phyloP scores from a whole-genome alignment of 2,113 vertebrate species.

The Tragelaphus imberbis region DNA sequence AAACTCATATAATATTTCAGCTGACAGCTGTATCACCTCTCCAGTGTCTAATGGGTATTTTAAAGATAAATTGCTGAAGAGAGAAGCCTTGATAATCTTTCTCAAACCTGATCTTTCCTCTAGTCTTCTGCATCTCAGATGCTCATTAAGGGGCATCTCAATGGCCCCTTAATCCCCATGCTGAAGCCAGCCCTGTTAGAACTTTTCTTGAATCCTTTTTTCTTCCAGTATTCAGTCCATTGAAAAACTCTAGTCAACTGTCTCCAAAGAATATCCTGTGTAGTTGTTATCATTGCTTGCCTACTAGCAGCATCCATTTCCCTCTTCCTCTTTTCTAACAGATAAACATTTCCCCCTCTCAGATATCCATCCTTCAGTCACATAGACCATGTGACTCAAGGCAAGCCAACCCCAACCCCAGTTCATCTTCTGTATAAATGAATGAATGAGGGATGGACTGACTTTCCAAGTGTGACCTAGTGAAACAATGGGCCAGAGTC shows the following conservation, averaged over 20 bases:
- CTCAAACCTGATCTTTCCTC: background rate
- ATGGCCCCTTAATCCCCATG: background rate
- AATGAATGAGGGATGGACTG: background rate
- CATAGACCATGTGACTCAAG: background rate
- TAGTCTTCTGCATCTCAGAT: background rate
- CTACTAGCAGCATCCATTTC: background rate
- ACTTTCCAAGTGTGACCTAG: background rate
- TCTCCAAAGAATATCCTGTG: background rate
- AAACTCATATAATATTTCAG: background rate
- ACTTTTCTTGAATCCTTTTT: background rate
- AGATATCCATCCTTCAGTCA: background rate
- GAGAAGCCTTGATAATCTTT: constrained; percentile 9
- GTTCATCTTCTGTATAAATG: background rate
- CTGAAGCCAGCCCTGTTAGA: background rate
- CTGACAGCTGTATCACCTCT: background rate
- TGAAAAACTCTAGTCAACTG: background rate
- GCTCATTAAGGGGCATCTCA: background rate
- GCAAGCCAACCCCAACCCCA: background rate
- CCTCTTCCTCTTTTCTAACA: background rate
- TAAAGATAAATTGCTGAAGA: background rate
- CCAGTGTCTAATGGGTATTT: background rate
- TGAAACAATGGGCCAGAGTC: background rate
- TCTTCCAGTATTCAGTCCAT: background rate
- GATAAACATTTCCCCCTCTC: background rate
- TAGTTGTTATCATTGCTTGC: background rate